Percentiles rank a stretch among this genome's conserved stretches.
Conservation (phyloP, 2,888 invertebrate species). For the Troglohyphantes excavatus region DNA sequence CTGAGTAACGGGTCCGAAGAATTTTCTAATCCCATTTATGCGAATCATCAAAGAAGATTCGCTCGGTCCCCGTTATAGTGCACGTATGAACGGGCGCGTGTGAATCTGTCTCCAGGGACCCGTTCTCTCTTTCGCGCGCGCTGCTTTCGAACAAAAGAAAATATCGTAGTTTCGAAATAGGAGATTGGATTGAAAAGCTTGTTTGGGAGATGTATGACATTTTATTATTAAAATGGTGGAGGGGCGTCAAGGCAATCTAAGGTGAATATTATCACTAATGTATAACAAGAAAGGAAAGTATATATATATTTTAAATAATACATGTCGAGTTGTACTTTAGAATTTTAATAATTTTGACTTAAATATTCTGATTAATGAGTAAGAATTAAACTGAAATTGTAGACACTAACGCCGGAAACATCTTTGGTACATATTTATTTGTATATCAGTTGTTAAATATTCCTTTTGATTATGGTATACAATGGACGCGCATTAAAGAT, state of each 20-base stretch:
- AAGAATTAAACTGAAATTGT: too few species aligned
- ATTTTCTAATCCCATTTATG: background rate
- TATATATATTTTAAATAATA: too few species aligned
- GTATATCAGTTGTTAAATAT: too few species aligned
- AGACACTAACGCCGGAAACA: too few species aligned
- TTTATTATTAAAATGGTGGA: background rate
- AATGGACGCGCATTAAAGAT: too few species aligned
- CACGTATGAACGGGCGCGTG: background rate
- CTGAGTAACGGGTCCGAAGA: background rate
- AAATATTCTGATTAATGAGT: too few species aligned
- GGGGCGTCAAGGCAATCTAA: background rate
- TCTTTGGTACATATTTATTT: too few species aligned
- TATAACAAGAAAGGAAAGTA: background rate
- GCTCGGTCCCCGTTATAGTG: background rate
- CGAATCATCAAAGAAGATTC: constrained; percentile 1
- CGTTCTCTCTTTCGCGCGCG: background rate
- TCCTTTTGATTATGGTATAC: too few species aligned
- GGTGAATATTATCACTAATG: background rate
- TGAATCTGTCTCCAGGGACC: background rate
- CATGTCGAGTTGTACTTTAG: too few species aligned
- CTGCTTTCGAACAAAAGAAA: background rate
- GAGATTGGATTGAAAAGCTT: constrained; percentile 1
- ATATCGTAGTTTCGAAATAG: background rate
- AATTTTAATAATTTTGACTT: too few species aligned
- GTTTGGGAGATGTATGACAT: background rate